Base-by-base conservation (phyloP, 2,113 vertebrate genomes). In the Mirounga angustirostris region DNA sequence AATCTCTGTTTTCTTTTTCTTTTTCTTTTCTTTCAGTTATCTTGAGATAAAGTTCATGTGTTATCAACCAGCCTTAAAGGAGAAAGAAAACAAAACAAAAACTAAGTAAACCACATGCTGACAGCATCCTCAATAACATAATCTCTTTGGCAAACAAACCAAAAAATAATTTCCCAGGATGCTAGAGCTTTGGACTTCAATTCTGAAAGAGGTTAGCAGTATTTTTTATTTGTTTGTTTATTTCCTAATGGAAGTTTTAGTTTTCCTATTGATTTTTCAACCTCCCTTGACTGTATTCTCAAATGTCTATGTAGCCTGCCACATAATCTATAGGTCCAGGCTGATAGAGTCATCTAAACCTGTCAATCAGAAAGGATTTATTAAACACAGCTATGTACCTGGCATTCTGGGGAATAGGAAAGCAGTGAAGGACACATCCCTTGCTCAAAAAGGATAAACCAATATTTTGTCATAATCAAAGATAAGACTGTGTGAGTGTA, bases 241-340 rank as follows among this genome's bases (percentile, higher is more conserved):
- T 83, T 96, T 98, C 28, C 71, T 97, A 95, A 95, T 91, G 79
- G 46, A 97, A 85, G 24, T 65, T 13, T 22, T 36, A 36, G 86
- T 85, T 97, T 96, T 91, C 14, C 46, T 93, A 97, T 95, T 97
- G 97, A 97, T 97, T 97, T 97, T 93, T 95, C 30, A 90, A 59
- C 14, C 59, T 95, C 19, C 58, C 21, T 7, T 61, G 46, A 86
- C 24, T 24, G 40, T 93, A 63, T 89, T 96, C 59, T 86, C 58
- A 91, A 85, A 89, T 94, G 71, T 95, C 85, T 95, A 12, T 9
- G 15, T 82, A 36, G 30, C 73, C 54, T 94, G 14, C 78, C 59
- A 63, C 81, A 85, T 86, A 91, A 74, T 67, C 71, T 94, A 82
- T 82, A 82, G 78, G 22, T 43, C 22, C 21, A 52, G 21, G 22